phyloP scores from a whole-genome alignment of 1,140 invertebrate species.

The Calliphora vicina region DNA sequence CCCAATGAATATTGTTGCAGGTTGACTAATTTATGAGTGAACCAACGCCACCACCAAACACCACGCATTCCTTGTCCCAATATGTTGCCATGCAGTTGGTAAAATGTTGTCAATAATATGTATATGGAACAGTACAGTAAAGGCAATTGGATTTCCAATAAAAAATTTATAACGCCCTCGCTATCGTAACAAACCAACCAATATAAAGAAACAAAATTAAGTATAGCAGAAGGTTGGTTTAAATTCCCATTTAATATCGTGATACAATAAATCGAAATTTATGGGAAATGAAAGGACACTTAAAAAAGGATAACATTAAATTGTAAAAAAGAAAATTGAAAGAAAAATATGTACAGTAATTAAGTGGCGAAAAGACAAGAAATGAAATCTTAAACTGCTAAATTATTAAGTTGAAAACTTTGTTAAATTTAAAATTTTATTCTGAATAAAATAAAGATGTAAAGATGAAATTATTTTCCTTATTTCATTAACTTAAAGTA shows the following conservation, averaged over 20 bases:
- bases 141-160: neutral
- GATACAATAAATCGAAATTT: slow-evolving; percentile 1
- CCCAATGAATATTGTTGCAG: neutral
- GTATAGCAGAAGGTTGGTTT: neutral
- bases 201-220: neutral
- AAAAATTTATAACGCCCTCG: neutral
- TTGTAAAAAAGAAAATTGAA: too few relatives aligned
- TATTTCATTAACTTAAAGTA: too few relatives aligned
- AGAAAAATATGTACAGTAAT: too few relatives aligned
- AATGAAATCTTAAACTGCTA: too few relatives aligned
- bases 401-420: too few relatives aligned
- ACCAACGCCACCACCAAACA: neutral
- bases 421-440: too few relatives aligned
- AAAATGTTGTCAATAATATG: neutral
- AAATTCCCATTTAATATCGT: neutral
- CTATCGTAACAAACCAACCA: neutral
- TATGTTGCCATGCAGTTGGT: neutral
- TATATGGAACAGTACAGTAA: neutral
- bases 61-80: neutral
- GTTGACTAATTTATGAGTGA: neutral
- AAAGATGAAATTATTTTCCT: too few relatives aligned
- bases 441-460: too few relatives aligned
- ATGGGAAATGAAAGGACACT: neutral
- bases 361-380: too few relatives aligned
- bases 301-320: too few relatives aligned